A percentile compares a stretch with the other conserved stretches of the same genome.
Conservation (phyloP, 2,888 invertebrate species). For the Nomada flava region DNA sequence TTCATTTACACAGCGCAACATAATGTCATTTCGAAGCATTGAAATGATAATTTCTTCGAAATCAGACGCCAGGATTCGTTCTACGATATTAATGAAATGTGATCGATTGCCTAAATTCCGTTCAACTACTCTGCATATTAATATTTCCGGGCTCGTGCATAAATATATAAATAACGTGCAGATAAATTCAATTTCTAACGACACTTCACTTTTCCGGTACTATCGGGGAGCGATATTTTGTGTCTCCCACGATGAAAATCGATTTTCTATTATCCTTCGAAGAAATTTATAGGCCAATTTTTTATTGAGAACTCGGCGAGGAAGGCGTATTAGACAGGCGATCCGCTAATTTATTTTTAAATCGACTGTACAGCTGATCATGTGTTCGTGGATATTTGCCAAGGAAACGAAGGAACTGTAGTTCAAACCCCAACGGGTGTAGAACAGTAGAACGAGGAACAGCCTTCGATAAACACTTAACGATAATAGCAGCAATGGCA, state of each 20-base stretch:
- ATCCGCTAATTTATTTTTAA: conserved; percentile 37
- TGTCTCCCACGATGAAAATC: background rate
- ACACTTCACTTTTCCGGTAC: no score
- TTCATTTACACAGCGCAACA: no score
- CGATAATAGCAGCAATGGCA: conserved; percentile 2
- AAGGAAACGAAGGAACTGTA: conserved; percentile 26
- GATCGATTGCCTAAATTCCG: no score
- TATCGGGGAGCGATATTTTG: background rate
- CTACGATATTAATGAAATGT: no score
- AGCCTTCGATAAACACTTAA: conserved; percentile 15
- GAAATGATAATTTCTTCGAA: no score
- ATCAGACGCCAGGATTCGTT: no score
- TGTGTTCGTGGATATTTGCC: conserved; percentile 39
- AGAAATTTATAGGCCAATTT: background rate
- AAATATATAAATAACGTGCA: no score
- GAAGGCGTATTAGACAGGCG: conserved; percentile 14
- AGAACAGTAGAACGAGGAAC: conserved; percentile 1
- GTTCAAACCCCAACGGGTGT: conserved; percentile 4
- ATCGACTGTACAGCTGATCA: conserved; percentile 25
- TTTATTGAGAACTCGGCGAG: background rate
- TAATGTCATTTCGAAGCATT: no score
- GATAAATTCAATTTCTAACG: no score
- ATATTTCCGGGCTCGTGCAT: no score
- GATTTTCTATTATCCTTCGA: background rate
- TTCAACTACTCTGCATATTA: no score